These are phyloP conservation scores for Enoplosus armatus DNA, from an alignment of 2,797 vertebrate genomes.

Conservation along the genomic window DNA sequence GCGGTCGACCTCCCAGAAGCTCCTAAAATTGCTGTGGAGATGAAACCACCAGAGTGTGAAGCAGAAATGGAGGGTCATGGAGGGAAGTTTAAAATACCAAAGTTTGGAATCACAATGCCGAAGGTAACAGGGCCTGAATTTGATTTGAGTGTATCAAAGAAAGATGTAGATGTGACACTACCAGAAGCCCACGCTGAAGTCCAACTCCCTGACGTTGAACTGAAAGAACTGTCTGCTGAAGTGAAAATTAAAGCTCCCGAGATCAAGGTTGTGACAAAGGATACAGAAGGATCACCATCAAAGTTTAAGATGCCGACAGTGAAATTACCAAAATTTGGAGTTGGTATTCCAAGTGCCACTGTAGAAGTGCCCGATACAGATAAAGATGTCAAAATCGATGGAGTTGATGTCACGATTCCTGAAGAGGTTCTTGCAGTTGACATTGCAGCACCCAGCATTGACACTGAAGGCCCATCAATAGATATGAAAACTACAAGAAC, in stretches of 20 bases:
- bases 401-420: slow-evolving; percentile 15
- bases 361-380: slow-evolving; percentile 41
- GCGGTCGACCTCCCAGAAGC: slow-evolving; percentile 35
- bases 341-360: slow-evolving; percentile 12
- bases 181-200: slow-evolving; percentile 6
- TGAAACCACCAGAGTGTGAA: too few species aligned
- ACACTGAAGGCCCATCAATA: slow-evolving; percentile 1
- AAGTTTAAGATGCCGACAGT: slow-evolving; percentile 45
- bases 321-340: slow-evolving; percentile 24
- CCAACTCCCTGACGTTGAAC: slow-evolving; percentile 25
- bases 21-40: slow-evolving; percentile 7
- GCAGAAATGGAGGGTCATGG: not conserved
- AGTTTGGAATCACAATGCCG: slow-evolving; percentile 57
- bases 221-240: slow-evolving; percentile 45
- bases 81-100: slow-evolving; percentile 79
- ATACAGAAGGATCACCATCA: slow-evolving; percentile 24
- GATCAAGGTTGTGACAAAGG: slow-evolving; percentile 10
- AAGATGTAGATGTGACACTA: slow-evolving; percentile 40
- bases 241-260: slow-evolving; percentile 41
- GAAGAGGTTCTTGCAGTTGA: slow-evolving; percentile 12
- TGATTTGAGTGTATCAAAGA: slow-evolving; percentile 44
- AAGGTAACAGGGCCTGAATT: slow-evolving; percentile 45
- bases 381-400: not conserved
- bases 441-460: slow-evolving; percentile 10
- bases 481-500: slow-evolving; percentile 17